Evolutionary conservation across 2,888 invertebrate genomes (phyloP).

Genomic region (Melanostoma mellinum): DNA sequence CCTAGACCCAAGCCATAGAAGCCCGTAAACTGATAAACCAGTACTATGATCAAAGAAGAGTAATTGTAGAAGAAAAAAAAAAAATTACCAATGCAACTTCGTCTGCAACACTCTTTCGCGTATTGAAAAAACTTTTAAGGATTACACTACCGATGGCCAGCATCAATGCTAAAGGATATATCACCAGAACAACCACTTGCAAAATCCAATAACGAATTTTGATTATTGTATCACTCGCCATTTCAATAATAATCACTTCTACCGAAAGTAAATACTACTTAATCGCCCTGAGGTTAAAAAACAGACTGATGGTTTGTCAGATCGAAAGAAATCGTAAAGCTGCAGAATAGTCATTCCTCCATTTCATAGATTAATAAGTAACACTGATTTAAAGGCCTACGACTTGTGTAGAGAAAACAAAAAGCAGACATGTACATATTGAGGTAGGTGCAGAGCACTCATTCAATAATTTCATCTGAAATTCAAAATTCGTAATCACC

Average conservation of each 20-base stretch:
- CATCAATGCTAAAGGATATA: constrained; percentile 14
- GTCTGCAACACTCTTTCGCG: constrained; percentile 14
- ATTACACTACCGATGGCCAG: background rate
- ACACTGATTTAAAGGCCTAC: too few relatives aligned
- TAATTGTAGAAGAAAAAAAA: background rate
- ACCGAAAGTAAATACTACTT: background rate
- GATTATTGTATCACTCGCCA: background rate
- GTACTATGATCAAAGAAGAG: too few relatives aligned
- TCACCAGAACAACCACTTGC: background rate
- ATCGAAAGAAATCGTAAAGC: too few relatives aligned
- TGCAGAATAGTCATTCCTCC: too few relatives aligned
- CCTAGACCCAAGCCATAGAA: constrained; percentile 14
- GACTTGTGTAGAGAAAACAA: too few relatives aligned
- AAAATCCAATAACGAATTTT: constrained; percentile 28
- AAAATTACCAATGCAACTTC: constrained; percentile 43
- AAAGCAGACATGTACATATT: too few relatives aligned
- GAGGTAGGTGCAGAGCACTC: too few relatives aligned
- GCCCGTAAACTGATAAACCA: constrained; percentile 9
- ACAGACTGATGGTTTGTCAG: background rate
- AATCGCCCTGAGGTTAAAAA: background rate
- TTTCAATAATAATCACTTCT: background rate
- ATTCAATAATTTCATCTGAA: too few relatives aligned
- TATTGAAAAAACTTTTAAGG: background rate
- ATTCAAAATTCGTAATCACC: too few relatives aligned
- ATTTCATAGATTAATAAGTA: too few relatives aligned